Evolutionary conservation across 1,140 invertebrate genomes (phyloP), one percentile per base, ranked within the genome.

Genomic region (Anoplophora glabripennis): DNA sequence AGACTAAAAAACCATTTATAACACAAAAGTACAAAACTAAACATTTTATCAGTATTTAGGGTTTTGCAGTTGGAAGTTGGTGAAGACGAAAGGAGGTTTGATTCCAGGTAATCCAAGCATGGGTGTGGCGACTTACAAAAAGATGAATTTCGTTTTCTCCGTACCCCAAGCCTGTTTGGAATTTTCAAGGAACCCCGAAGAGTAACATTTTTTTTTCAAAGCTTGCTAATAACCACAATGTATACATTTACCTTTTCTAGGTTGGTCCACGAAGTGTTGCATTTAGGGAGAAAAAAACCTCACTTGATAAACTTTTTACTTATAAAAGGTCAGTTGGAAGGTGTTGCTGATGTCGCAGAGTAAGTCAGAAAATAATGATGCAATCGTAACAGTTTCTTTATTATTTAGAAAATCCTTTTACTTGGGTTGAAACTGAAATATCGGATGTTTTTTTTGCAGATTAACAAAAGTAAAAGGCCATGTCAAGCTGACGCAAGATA

Each of bases 91-190:
- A 17, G 87, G 87, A 3, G 80, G 80, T 1, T 68, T 88, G 9
- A 79, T 88, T 36, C 84, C 86, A 0, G 82, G 82, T 28, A 87
- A 88, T 73, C 79, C 83, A 37, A 84, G 82, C 54, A 78, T 87
- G 14, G 87, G 86, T 9, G 65, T 86, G 0, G 79, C 79, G 11
- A 77, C 79, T 59, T 79, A 75, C 70, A 72, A 78, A 35, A 77
- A 77, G 4, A 77, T 77, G 45, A 78, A 81, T 51, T 88, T 82
- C 63, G 81, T 80, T 0, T 86, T 87, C 65, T 83, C 81, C 42
- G 80, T 76, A 10, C 66, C 74, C 1, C 72, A 78, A 46, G 83
- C 81, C 59, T 84, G 81, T 4, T 57, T 67, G 11, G 73, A 77
- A 48, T 89, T 89, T 68, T 78, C 79, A 54, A 68, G 75, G 47